Evolutionary conservation across 1,140 invertebrate genomes (phyloP), one percentile per base, ranked within the genome.

Genomic region (Centruroides sculpturatus): DNA sequence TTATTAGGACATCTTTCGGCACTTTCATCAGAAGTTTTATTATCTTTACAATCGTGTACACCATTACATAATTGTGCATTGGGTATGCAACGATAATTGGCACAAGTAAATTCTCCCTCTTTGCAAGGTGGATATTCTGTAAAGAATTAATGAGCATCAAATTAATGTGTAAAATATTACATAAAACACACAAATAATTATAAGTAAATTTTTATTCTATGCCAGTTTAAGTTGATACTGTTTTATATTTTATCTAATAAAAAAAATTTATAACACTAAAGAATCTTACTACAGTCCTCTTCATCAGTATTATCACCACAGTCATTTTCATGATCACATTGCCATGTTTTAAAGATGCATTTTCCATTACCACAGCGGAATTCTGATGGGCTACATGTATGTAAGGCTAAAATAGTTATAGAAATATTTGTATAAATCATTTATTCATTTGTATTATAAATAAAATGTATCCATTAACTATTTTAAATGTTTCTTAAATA

Each of bases 261-360:
- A 41, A n/a, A 34, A 51, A 8, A 51, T 51, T 51, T 34, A 13
- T 6, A 51, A 41, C 8, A 36, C 35, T 53, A 51, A 13, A 13
- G 47, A 57, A 56, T 71, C 70, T 69, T 66, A 72, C 72, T 68
- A 72, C 93, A 98, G n/a, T 85, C 87, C 61, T 87, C 78, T 74
- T 98, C 93, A 72, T 97, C 93, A 34, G 87, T 90, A 1, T 85
- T 84, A 71, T 98, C 82, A 46, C 90, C 86, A 73, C 93, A 98
- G 68, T 98, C 92, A 69, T 98, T 94, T 77, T 87, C 93, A 71
- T 89, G 86, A 74, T 93, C 91, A 70, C 92, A 94, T 71, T 89
- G 89, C 92, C 90, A 95, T 0, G 89, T 87, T 69, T 88, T 88
- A 70, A 94, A 93, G 64, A 98, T 96, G 69, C 94, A 97, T 3